phyloP scores from a whole-genome alignment of 2,888 invertebrate species.

The Apamea sordens region DNA sequence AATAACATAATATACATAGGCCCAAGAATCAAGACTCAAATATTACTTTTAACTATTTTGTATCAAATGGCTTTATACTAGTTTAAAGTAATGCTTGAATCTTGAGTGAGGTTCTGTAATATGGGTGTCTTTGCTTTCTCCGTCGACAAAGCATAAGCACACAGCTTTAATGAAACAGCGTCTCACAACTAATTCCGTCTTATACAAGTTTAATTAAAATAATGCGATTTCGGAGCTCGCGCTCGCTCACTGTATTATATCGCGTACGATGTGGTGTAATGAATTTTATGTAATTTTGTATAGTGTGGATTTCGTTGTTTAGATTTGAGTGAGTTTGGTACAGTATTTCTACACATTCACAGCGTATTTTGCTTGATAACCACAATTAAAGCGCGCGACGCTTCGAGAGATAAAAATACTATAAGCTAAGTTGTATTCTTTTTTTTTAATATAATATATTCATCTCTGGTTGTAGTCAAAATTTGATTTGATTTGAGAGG shows the following conservation, averaged over 20 bases:
- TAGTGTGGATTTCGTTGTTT: not conserved
- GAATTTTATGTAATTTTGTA: slow-evolving; percentile 22
- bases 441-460: no score
- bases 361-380: no score
- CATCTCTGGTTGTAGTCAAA: not conserved
- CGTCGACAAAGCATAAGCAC: slow-evolving; percentile 47
- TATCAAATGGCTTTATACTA: not conserved
- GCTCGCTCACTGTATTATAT: slow-evolving; percentile 53
- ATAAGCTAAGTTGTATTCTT: not conserved
- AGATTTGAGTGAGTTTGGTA: not conserved
- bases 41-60: not conserved
- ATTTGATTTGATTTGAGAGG: not conserved
- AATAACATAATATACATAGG: not conserved
- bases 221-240: slow-evolving; percentile 66
- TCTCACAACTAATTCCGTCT: slow-evolving; percentile 56
- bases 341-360: no score
- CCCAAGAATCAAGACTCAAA: no score
- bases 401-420: not conserved
- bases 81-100: not conserved
- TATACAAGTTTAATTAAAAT: slow-evolving; percentile 73
- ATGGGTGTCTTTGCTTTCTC: slow-evolving; percentile 21
- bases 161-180: slow-evolving; percentile 53
- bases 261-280: slow-evolving; percentile 44
- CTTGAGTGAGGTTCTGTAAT: not conserved
- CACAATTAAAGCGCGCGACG: no score